Base-by-base conservation (phyloP, 2,113 vertebrate genomes). In the Misgurnus anguillicaudatus region DNA sequence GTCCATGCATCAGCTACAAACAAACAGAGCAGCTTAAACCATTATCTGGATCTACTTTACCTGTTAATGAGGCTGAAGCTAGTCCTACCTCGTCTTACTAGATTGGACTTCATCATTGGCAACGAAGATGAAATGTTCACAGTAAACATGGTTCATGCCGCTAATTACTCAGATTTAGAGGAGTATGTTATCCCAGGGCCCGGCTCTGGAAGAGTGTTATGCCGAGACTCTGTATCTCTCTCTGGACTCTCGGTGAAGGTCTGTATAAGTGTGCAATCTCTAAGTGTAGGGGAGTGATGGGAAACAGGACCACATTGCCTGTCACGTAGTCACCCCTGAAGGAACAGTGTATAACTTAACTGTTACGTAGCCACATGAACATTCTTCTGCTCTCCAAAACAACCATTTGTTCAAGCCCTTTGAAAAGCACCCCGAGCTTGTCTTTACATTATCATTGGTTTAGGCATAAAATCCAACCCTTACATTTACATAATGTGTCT, bases 41-140 rank as follows among this genome's bases (percentile, higher is more conserved):
- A 87, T 91, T 90, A 91, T 90, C 91, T 91, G 81, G 73, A 82
- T 78, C 84, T 80, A 62, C 55, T 80, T 66, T 82, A 82, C 80
- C 84, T 88, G 86, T 86, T 91, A 84, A 85, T 85, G 79, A 87
- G 82, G 80, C 84, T 86, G 72, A 58, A 36, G 75, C 2, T 42
- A 39, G 86, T 92, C 82, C 85, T 87, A 82, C 86, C 79, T 71
- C 87, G 82, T 81, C 79, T 80, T 19, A 88, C 83, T 73, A 88
- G 75, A 2, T 45, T 84, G 9, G 85, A 87, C 86, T 87, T 90
- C 81, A 89, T 53, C 84, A 90, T 85, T 48, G 89, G 87, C 89
- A 93, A 83, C 73, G 93, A 94, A 0, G 91, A 94, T 0, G 91
- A 95, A 87, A 95, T 84, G 80, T 91, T 95, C 78, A 94, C 90